Evolutionary conservation across 2,888 invertebrate genomes (phyloP).

Genomic region (Thecocarcelia acutangulata): DNA sequence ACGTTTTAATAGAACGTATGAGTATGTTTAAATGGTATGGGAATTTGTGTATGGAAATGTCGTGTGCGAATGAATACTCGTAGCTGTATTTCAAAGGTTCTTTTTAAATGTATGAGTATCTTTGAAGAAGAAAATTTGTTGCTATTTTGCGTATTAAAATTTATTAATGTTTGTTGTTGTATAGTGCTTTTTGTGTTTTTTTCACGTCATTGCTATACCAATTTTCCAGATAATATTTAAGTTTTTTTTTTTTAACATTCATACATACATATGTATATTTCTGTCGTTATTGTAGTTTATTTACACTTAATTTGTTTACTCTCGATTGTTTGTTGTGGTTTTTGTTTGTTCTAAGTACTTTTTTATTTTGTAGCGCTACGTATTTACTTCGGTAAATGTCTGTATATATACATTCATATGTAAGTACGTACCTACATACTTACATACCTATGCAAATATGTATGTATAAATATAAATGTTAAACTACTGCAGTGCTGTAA

Average conservation of each 20-base stretch:
- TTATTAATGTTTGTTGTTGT: constrained; percentile 12
- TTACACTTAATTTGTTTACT: constrained; percentile 33
- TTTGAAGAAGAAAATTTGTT: constrained; percentile 6
- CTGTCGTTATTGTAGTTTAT: constrained; percentile 20
- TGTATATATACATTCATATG: too few species aligned
- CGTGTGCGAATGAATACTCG: too few species aligned
- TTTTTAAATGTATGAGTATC: background rate
- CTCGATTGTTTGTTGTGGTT: constrained; percentile 10
- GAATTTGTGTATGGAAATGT: too few species aligned
- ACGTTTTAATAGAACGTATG: too few species aligned
- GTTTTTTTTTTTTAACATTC: background rate
- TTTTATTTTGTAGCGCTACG: constrained; percentile 21
- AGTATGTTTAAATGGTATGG: too few species aligned
- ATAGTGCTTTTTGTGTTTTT: constrained; percentile 6
- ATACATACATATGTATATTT: background rate
- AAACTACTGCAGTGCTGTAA: too few species aligned
- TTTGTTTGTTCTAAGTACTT: constrained; percentile 2
- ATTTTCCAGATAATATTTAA: constrained; percentile 33
- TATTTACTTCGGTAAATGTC: too few species aligned
- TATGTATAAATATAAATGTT: too few species aligned
- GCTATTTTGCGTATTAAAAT: constrained; percentile 2
- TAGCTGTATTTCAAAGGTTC: background rate
- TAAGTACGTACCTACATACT: too few species aligned
- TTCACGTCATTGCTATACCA: constrained; percentile 20
- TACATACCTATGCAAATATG: too few species aligned